Evolutionary conservation across 2,888 invertebrate species (phyloP).

Genomic region (Terebella lapidaria): DNA sequence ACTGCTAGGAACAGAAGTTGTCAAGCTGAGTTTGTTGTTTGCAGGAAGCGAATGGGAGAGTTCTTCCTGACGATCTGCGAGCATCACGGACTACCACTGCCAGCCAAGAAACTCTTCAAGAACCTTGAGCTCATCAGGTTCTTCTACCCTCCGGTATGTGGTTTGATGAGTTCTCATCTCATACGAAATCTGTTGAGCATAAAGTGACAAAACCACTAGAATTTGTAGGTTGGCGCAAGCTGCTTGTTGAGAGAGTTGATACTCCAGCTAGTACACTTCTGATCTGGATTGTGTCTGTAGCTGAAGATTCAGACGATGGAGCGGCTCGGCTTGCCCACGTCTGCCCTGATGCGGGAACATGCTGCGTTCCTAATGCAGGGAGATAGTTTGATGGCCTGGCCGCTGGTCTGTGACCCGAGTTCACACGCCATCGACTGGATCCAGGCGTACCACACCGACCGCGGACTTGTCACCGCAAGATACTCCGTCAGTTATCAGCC

Average conservation of each 20-base stretch:
- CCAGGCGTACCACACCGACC: conserved; percentile 30
- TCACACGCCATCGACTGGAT: conserved; percentile 46
- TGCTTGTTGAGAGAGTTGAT: too few species aligned
- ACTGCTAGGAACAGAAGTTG: too few species aligned
- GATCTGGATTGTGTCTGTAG: too few species aligned
- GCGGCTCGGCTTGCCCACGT: conserved; percentile 39
- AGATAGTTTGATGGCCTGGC: conserved; percentile 48
- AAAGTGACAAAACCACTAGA: too few species aligned
- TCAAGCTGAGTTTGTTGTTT: too few species aligned
- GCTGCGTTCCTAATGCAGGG: conserved; percentile 49
- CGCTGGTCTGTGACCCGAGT: conserved; percentile 50
- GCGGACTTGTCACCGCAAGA: conserved; percentile 41
- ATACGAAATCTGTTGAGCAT: too few species aligned
- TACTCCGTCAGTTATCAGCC: conserved; percentile 49
- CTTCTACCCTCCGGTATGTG: conserved; percentile 34
- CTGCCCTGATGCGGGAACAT: conserved; percentile 49
- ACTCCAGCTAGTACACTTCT: too few species aligned
- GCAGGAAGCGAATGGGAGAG: conserved; percentile 44
- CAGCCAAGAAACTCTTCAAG: conserved; percentile 38
- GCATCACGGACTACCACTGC: conserved; percentile 45
- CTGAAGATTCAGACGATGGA: conserved; percentile 43
- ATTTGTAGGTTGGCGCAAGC: too few species aligned
- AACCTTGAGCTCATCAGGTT: conserved; percentile 44
- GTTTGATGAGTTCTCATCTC: too few species aligned
- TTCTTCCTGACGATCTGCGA: conserved; percentile 50